Conservation (phyloP, 2,797 vertebrate species). For the Parotocinclus haroldoi region DNA sequence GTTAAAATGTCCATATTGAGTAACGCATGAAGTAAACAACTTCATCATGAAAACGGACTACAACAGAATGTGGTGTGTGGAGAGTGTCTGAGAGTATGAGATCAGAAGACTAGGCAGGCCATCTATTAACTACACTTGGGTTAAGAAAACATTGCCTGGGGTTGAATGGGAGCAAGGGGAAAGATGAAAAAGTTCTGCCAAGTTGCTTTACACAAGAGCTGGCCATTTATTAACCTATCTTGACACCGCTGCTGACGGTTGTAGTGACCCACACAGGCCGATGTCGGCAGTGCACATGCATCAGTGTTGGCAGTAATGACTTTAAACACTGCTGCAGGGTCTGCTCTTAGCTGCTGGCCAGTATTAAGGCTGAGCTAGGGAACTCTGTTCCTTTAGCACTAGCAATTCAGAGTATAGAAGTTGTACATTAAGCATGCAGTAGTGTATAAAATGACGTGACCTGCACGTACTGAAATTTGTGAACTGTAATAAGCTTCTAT, state of each 20-base stretch:
- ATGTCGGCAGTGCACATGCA: slow-evolving; percentile 61
- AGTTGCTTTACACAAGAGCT: slow-evolving; percentile 76
- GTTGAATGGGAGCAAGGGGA: slow-evolving; percentile 62
- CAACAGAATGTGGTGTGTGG: neutral
- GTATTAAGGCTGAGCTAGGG: slow-evolving; percentile 4
- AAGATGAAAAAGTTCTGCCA: slow-evolving; percentile 52
- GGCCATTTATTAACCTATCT: slow-evolving; percentile 79
- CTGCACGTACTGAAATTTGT: neutral
- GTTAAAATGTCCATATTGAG: slow-evolving; percentile 48
- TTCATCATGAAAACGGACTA: slow-evolving; percentile 24
- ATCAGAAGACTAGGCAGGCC: slow-evolving; percentile 57
- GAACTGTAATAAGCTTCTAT: slow-evolving; percentile 2
- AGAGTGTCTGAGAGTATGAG: slow-evolving; percentile 30
- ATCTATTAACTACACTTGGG: slow-evolving; percentile 65
- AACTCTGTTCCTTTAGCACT: neutral
- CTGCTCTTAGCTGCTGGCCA: slow-evolving; percentile 11
- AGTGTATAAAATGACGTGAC: neutral
- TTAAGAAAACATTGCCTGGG: slow-evolving; percentile 64
- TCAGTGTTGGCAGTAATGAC: slow-evolving; percentile 55
- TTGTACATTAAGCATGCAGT: neutral
- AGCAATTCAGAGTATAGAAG: neutral
- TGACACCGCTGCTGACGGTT: slow-evolving; percentile 71
- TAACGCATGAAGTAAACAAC: slow-evolving; percentile 43
- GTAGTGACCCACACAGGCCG: slow-evolving; percentile 57
- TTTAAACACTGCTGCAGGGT: slow-evolving; percentile 25